Base-by-base conservation (phyloP, 1,140 invertebrate species). In the Ectropis grisescens region DNA sequence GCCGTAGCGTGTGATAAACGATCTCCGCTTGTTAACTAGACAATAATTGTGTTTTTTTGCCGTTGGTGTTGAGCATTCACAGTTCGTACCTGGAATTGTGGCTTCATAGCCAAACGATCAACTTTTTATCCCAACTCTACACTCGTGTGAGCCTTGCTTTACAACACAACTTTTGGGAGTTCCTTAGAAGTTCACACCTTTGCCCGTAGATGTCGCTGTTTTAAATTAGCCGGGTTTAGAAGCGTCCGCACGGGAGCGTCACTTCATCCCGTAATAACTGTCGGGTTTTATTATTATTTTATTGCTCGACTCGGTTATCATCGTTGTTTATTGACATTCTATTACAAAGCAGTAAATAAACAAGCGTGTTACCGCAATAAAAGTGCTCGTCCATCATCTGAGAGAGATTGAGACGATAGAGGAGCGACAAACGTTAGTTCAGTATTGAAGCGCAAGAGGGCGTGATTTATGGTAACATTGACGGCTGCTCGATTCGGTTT, bases 171-270 rank as follows among this genome's bases (percentile, higher is more conserved):
- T n/a, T n/a, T n/a, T n/a, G n/a, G n/a, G n/a, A n/a, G n/a, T n/a
- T n/a, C n/a, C n/a, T n/a, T n/a, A n/a, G 16, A 19, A 8, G 16
- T 60, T 59, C 33, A 28, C 37, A 66, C 66, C 65, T 53, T 51
- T 50, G 41, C 13, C 61, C 42, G 43, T 58, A 79, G 74, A 71
- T 79, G 74, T 51, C 74, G 41, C 58, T 59, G 33, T 56, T 47
- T 22, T 38, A 47, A 54, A 34, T 32, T 29, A 28, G 30, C 23
- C 45, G n/a, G n/a, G n/a, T 41, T 41, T 15, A 14, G 26, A 26
- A 30, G 19, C 22, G 15, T 12, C 35, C 42, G 32, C 43, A n/a
- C 11, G 38, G 40, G 45, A 26, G 37, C 42, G 48, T 46, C 31
- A 43, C 44, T n/a, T n/a, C n/a, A n/a, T n/a, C n/a, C n/a, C 37